Evolutionary conservation across 2,113 vertebrate genomes (phyloP).

Genomic region (Paedocypris sp.): DNA sequence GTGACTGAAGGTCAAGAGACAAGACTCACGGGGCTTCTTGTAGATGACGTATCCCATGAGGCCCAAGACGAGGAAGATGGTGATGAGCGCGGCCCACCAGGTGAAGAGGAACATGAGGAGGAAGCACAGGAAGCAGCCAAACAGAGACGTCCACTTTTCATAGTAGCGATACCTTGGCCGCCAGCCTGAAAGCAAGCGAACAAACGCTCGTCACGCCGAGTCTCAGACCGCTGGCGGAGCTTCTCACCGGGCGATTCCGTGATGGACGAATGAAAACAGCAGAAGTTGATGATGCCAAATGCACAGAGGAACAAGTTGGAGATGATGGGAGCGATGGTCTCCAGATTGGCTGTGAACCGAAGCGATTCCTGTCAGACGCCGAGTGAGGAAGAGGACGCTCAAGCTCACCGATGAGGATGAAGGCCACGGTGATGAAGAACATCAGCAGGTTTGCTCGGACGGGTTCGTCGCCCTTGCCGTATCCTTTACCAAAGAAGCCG

Average conservation of each 20-base stretch:
- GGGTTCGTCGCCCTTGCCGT: conserved; percentile 63
- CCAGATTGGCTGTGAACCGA: conserved; percentile 49
- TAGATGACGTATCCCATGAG: conserved; percentile 57
- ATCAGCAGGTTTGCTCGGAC: conserved; percentile 53
- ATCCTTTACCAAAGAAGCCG: conserved; percentile 64
- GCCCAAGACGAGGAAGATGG: conserved; percentile 50
- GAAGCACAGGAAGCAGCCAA: conserved; percentile 52
- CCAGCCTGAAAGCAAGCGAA: conserved; percentile 51
- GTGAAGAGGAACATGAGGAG: conserved; percentile 66
- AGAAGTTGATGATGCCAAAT: conserved; percentile 67
- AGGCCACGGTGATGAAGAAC: conserved; percentile 54
- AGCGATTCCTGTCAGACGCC: not conserved
- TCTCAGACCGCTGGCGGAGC: no score
- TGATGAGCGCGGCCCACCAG: conserved; percentile 60
- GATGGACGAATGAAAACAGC: conserved; percentile 63
- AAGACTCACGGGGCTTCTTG: conserved; percentile 57
- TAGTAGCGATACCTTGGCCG: conserved; percentile 56
- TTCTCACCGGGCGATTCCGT: conserved; percentile 60
- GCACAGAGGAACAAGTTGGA: conserved; percentile 69
- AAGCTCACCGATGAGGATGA: conserved; percentile 62
- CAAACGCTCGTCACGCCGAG: not conserved
- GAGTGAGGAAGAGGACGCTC: not conserved
- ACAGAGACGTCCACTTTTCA: conserved; percentile 55
- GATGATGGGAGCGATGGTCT: conserved; percentile 57
- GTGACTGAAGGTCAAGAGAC: no score